These are phyloP conservation scores for Ardeotis arabs DNA, from an alignment of 2,113 vertebrate genomes.

Conservation along the genomic window DNA sequence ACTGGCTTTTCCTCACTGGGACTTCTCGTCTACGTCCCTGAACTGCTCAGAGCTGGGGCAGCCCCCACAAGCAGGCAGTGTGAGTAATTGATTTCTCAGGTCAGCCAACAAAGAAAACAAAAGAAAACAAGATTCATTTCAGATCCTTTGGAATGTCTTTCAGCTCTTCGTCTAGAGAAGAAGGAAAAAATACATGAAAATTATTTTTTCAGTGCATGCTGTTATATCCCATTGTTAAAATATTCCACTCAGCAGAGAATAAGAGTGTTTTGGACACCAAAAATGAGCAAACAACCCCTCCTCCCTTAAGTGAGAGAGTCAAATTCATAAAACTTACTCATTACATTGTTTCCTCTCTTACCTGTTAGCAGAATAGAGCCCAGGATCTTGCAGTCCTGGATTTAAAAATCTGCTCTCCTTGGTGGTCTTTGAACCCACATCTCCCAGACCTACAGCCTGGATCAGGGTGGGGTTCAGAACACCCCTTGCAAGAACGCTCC, in stretches of 20 bases:
- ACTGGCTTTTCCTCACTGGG: not conserved
- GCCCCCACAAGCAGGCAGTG: not conserved
- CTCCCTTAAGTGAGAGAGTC: not conserved
- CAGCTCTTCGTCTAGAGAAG: not conserved
- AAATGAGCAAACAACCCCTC: not conserved
- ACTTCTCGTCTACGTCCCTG: not conserved
- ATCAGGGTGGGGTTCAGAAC: not conserved
- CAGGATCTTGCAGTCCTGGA: not conserved
- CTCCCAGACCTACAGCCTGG: not conserved
- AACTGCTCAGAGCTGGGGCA: not conserved
- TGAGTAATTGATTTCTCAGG: not conserved
- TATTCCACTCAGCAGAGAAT: not conserved
- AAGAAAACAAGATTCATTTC: not conserved
- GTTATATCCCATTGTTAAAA: not conserved
- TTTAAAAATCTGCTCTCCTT: not conserved
- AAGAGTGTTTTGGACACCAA: not conserved
- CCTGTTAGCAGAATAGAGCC: not conserved
- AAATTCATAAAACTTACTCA: not conserved
- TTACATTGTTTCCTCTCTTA: not conserved
- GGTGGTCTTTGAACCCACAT: not conserved
- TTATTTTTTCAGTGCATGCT: not conserved
- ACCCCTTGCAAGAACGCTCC: not conserved
- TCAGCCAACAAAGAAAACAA: not conserved
- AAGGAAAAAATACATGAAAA: not conserved
- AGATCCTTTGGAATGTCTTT: not conserved